phyloP scores from a whole-genome alignment of 2,113 vertebrate genomes.

The Paraplagusia blochii region DNA sequence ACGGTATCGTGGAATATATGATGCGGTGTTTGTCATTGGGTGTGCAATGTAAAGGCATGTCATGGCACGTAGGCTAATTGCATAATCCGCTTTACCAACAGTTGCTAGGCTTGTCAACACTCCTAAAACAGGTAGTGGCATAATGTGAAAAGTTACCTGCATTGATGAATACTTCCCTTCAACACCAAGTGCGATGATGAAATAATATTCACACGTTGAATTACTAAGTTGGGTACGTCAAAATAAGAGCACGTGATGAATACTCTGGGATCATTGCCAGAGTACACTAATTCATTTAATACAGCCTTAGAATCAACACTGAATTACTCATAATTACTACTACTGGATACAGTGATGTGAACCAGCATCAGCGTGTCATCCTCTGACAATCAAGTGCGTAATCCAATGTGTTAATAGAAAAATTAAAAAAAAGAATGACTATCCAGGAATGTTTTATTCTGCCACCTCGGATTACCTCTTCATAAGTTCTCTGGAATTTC shows the following conservation, averaged over 20 bases:
- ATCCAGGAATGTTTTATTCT: too few species aligned
- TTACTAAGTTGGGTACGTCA: slow-evolving; percentile 15
- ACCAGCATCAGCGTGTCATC: slow-evolving; percentile 2
- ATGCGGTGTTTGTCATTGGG: too few species aligned
- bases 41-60: slow-evolving; percentile 15
- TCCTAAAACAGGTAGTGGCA: slow-evolving; percentile 18
- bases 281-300: slow-evolving; percentile 1
- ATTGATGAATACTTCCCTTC: slow-evolving; percentile 38
- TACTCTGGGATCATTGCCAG: neutral
- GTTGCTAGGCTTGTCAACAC: slow-evolving; percentile 4
- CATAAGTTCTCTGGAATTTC: neutral
- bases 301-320: slow-evolving; percentile 24
- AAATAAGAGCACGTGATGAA: slow-evolving; percentile 18
- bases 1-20: too few species aligned
- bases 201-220: slow-evolving; percentile 26
- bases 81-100: slow-evolving; percentile 14
- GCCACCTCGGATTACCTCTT: too few species aligned
- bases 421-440: too few species aligned
- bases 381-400: slow-evolving; percentile 2
- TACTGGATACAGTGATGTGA: neutral
- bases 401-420: too few species aligned
- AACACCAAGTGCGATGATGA: slow-evolving; percentile 29
- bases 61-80: slow-evolving; percentile 44
- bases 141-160: slow-evolving; percentile 22
- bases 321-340: slow-evolving; percentile 14